phyloP scores from a whole-genome alignment of 2,797 vertebrate species.

The Avahi laniger region DNA sequence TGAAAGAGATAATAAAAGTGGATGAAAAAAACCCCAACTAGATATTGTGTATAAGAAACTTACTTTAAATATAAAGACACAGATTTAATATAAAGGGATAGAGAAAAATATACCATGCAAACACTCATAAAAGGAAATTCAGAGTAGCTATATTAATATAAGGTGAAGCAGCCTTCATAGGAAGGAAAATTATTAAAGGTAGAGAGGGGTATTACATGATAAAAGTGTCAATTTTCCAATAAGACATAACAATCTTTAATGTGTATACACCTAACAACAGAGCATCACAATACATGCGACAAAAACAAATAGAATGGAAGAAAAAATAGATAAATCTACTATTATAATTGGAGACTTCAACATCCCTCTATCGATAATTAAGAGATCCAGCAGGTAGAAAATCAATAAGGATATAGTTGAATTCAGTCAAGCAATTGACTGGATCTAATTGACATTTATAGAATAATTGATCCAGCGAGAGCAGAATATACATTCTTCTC shows the following conservation, averaged over 20 bases:
- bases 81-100: not conserved
- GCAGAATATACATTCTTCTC: conserved; percentile 16
- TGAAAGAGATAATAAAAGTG: not conserved
- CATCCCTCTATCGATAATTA: not conserved
- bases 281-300: not conserved
- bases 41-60: not conserved
- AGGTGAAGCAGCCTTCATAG: not conserved
- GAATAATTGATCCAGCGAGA: not conserved
- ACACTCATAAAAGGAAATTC: not conserved
- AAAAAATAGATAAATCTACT: not conserved
- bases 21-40: too few species aligned
- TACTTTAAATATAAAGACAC: not conserved
- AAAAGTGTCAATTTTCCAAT: not conserved
- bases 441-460: not conserved
- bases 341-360: not conserved
- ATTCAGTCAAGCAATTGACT: not conserved
- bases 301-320: not conserved
- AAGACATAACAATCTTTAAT: not conserved
- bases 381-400: not conserved
- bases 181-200: not conserved
- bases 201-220: not conserved
- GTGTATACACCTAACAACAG: not conserved
- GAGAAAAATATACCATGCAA: not conserved
- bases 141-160: not conserved
- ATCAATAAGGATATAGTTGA: not conserved